Conservation (phyloP, 2,888 invertebrate genomes). For the Caenorhabditis plicata region DNA sequence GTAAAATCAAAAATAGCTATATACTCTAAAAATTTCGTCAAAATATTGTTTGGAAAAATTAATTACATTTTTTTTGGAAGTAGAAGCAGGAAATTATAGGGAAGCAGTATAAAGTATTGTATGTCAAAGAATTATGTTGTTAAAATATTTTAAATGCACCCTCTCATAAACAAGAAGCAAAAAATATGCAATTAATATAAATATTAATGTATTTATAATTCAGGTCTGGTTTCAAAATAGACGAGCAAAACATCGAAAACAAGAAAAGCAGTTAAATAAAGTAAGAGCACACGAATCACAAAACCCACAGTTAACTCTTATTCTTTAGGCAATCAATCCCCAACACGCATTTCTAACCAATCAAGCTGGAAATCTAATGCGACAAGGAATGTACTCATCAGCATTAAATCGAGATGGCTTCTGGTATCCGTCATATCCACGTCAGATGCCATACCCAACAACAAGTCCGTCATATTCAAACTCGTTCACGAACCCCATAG, state of each 20-base stretch:
- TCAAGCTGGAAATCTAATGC: conserved; percentile 36
- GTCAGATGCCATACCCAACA: conserved; percentile 59
- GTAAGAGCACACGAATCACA: conserved; percentile 6
- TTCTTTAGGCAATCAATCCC: conserved; percentile 34
- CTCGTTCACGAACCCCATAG: conserved; percentile 48
- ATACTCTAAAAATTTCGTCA: too few species aligned
- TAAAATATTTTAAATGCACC: too few species aligned
- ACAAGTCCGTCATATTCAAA: conserved; percentile 54
- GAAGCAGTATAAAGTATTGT: too few species aligned
- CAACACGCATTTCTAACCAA: conserved; percentile 39
- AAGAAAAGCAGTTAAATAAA: conserved; percentile 66
- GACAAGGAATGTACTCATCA: conserved; percentile 46
- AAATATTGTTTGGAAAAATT: too few species aligned
- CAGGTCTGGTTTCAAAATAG: conserved; percentile 66
- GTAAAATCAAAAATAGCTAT: too few species aligned
- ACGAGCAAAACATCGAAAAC: conserved; percentile 65
- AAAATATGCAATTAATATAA: too few species aligned
- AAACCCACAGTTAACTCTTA: background rate
- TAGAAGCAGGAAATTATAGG: too few species aligned
- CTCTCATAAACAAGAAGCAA: too few species aligned
- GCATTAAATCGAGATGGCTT: conserved; percentile 38
- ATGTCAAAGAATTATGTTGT: too few species aligned
- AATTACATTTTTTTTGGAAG: too few species aligned
- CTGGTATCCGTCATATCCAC: conserved; percentile 54
- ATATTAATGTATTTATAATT: conserved; percentile 27